Evolutionary conservation across 2,888 invertebrate genomes (phyloP).

Genomic region (Acrobasis consociella): DNA sequence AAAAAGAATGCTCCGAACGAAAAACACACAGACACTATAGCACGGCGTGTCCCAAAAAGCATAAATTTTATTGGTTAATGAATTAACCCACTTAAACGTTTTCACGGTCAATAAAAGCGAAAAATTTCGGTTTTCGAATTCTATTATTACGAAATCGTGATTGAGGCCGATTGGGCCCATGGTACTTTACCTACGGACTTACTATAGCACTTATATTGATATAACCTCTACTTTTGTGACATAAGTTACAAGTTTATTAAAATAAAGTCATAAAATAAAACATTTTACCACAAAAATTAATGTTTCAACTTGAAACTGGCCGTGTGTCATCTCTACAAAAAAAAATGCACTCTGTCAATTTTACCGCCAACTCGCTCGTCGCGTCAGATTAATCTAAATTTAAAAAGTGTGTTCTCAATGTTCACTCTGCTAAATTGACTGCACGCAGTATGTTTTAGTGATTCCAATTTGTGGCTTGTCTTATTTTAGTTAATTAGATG

Average conservation of each 20-base stretch:
- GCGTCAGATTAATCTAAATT: constrained; percentile 49
- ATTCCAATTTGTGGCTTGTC: constrained; percentile 64
- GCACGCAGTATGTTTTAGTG: constrained; percentile 42
- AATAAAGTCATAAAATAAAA: no score
- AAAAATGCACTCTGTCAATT: constrained; percentile 31
- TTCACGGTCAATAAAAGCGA: constrained; percentile 54
- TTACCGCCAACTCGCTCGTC: constrained; percentile 39
- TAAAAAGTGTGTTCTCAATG: constrained; percentile 50
- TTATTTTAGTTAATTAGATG: constrained; percentile 68
- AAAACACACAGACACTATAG: constrained; percentile 26
- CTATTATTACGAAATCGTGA: constrained; percentile 50
- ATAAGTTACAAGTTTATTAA: no score
- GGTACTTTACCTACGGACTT: constrained; percentile 6
- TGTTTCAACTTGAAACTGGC: background rate
- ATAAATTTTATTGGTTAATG: constrained; percentile 31
- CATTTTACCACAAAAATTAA: no score
- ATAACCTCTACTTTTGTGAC: no score
- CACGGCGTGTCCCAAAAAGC: constrained; percentile 33
- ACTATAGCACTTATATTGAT: background rate
- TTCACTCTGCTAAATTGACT: constrained; percentile 59
- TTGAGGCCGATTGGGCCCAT: constrained; percentile 34
- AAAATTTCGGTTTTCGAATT: constrained; percentile 47
- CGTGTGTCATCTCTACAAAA: background rate
- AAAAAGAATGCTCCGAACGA: constrained; percentile 9
- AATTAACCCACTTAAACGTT: constrained; percentile 46